Evolutionary conservation across 1,140 invertebrate species (phyloP), one percentile per base, ranked within the genome.

Genomic region (Globodera ellingtonae): DNA sequence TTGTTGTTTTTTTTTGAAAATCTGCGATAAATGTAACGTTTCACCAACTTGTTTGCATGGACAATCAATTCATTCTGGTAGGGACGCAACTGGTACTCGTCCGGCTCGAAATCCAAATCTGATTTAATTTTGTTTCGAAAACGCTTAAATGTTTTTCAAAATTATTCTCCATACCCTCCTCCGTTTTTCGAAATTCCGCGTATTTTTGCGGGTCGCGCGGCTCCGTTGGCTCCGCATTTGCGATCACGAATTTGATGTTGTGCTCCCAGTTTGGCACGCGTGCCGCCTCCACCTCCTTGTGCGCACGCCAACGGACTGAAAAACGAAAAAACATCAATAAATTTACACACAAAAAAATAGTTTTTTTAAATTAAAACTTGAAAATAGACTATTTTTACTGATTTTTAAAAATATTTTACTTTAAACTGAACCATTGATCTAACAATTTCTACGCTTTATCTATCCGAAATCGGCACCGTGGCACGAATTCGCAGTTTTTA

Each of bases 61-160:
- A 75, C 67, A 8, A 81, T 80, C 13, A 87, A 67, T 59, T 87
- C 86, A 48, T 83, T 77, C 72, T 87, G 86, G 73, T 87, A 87
- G 7, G 73, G 62, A 13, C 81, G 81, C 44, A 82, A 48, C 18
- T 75, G 21, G 71, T 82, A 82, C 8, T 48, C 52, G 18, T 47
- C 72, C n/a, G 81, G 50, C 52, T 79, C 24, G 69, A 82, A 84
- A 9, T 66, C 47, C 24, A 82, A 21, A 10, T 71, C 81, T 46
- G n/a, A 35, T 56, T 21, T 52, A 80, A 80, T n/a, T 59, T 77
- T 70, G 24, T 7, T 48, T 24, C 0, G 15, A 59, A 69, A 48
- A 35, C 1, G 1, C 3, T 35, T 2, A 35, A 80, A 35, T 56
- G 9, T 18, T 18, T 62, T 62, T 62, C 18, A 71, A 81, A 70